These are phyloP conservation scores for Glareola pratincola DNA, from an alignment of 2,113 vertebrate genomes.

Conservation along the genomic window DNA sequence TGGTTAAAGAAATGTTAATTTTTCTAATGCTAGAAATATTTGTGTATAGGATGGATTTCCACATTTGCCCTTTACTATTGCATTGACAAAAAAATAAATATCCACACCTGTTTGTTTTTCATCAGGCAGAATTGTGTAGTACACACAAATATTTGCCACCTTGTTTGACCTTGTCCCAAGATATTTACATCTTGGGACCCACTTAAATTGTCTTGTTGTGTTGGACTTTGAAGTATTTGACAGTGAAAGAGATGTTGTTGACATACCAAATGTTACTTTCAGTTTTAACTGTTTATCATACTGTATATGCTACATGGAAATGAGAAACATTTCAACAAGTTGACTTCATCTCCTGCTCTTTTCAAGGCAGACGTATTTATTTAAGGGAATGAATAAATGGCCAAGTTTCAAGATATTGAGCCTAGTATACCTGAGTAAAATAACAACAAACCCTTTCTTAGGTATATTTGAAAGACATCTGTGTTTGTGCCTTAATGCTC, in stretches of 20 bases:
- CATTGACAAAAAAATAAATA: conserved; percentile 43
- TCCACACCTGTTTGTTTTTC: conserved; percentile 65
- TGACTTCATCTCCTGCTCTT: conserved; percentile 14
- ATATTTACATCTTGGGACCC: conserved; percentile 66
- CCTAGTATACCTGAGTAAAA: conserved; percentile 11
- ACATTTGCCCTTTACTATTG: conserved; percentile 56
- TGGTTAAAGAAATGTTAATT: conserved; percentile 36
- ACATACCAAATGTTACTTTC: conserved; percentile 58
- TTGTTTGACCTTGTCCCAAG: conserved; percentile 71
- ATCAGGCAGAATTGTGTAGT: conserved; percentile 7
- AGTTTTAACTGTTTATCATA: conserved; percentile 54
- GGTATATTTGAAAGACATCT: neutral
- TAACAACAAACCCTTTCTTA: neutral
- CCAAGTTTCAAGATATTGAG: neutral
- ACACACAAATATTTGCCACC: conserved; percentile 63
- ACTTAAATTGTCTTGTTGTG: conserved; percentile 61
- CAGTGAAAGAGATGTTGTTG: conserved; percentile 63
- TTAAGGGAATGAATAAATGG: neutral
- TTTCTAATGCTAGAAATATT: conserved; percentile 27
- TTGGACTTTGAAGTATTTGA: conserved; percentile 63
- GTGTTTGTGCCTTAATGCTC: neutral
- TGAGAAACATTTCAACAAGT: conserved; percentile 42
- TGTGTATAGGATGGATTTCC: neutral
- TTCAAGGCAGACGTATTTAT: conserved; percentile 33
- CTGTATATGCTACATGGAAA: conserved; percentile 21